phyloP scores from a whole-genome alignment of 2,113 vertebrate species.

The Neopipo cinnamomea region DNA sequence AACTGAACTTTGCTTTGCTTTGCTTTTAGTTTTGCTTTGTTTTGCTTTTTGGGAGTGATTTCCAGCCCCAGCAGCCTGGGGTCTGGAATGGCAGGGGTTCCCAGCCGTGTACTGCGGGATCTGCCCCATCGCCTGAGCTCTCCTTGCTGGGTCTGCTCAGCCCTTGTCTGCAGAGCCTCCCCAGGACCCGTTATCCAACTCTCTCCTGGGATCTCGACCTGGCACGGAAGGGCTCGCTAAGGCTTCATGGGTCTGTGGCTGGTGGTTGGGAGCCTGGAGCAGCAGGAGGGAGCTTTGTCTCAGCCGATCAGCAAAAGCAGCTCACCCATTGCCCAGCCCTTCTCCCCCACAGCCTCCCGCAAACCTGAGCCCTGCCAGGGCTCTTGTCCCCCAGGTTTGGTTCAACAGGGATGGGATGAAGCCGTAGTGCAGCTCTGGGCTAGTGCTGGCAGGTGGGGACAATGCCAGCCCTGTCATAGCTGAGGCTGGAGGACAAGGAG shows the following conservation, averaged over 20 bases:
- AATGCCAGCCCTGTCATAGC: background rate
- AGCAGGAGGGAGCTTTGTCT: slow-evolving; percentile 14
- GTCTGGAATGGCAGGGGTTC: background rate
- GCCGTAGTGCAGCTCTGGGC: accelerated
- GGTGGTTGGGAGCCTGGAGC: background rate
- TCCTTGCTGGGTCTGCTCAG: background rate
- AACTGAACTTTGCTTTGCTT: background rate
- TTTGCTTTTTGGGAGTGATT: background rate
- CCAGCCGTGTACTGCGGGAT: background rate
- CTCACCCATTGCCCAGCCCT: background rate
- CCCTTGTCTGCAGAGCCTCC: background rate
- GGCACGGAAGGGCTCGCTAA: background rate
- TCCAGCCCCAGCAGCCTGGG: background rate
- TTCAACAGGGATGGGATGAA: background rate
- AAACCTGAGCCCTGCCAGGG: background rate
- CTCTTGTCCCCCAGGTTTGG: background rate
- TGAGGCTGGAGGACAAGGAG: background rate
- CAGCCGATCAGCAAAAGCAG: background rate
- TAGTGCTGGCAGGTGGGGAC: background rate
- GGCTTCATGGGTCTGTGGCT: accelerated
- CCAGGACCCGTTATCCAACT: background rate
- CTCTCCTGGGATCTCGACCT: background rate
- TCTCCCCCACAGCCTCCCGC: background rate
- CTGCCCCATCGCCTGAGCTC: background rate
- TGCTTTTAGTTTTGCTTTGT: background rate